Conservation (phyloP, 2,113 vertebrate genomes). For the Struthio camelus region DNA sequence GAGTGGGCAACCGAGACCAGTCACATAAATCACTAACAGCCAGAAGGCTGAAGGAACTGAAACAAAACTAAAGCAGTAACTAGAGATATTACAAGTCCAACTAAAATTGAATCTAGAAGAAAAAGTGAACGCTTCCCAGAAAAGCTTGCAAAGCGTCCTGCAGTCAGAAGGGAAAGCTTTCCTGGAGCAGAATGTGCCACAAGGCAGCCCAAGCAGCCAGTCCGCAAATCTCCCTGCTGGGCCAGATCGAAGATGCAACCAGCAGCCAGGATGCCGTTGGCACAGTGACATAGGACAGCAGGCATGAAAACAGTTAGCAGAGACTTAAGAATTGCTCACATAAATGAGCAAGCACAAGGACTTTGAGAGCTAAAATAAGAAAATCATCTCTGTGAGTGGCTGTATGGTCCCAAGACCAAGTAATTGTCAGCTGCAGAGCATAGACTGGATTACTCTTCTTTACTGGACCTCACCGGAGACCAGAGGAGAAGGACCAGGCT, state of each 20-base stretch:
- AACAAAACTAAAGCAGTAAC: neutral
- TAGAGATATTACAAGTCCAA: neutral
- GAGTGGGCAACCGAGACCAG: neutral
- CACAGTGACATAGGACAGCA: neutral
- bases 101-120: neutral
- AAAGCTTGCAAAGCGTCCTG: neutral
- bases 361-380: neutral
- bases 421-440: neutral
- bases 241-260: neutral
- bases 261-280: neutral
- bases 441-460: neutral
- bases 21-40: rapidly evolving
- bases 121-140: constrained; percentile 6
- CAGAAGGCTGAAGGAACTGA: neutral
- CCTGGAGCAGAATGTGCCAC: neutral
- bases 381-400: neutral
- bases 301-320: neutral
- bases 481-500: neutral
- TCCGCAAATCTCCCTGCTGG: neutral
- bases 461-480: neutral
- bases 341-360: neutral
- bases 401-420: neutral
- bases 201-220: rapidly evolving
- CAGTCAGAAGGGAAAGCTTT: neutral
- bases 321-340: neutral